Evolutionary conservation across 2,113 vertebrate genomes (phyloP).

Genomic region (Engystomops pustulosus): DNA sequence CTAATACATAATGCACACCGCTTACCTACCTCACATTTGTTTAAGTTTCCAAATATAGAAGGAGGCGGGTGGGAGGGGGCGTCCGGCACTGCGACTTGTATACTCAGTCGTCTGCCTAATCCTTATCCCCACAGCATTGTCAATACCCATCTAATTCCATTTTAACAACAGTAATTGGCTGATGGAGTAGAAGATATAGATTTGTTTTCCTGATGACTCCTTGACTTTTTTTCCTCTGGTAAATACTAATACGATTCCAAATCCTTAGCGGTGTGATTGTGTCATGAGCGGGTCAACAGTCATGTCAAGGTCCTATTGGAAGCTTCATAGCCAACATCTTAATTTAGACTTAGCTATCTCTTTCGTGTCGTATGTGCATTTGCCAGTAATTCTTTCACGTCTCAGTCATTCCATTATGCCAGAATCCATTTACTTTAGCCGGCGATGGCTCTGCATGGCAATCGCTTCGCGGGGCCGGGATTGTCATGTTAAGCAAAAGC

Average conservation of each 20-base stretch:
- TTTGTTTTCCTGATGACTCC: slow-evolving; percentile 99
- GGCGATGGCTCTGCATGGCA: slow-evolving; percentile 76
- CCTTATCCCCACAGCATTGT: slow-evolving; percentile 91
- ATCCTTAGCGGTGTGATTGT: slow-evolving; percentile 93
- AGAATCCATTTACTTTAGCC: slow-evolving; percentile 77
- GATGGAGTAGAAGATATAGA: slow-evolving; percentile 99
- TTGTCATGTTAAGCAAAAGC: not conserved
- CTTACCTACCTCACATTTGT: slow-evolving; percentile 55
- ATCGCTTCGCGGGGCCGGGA: slow-evolving; percentile 68
- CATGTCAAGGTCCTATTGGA: slow-evolving; percentile 99
- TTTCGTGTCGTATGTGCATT: slow-evolving; percentile 78
- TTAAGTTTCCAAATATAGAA: slow-evolving; percentile 61
- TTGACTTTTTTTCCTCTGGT: slow-evolving; percentile 95
- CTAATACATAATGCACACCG: slow-evolving; percentile 54
- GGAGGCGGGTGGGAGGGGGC: not conserved
- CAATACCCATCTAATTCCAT: slow-evolving; percentile 99
- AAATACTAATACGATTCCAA: slow-evolving; percentile 99
- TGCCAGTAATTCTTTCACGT: slow-evolving; percentile 80
- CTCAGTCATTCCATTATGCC: slow-evolving; percentile 78
- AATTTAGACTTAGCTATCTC: slow-evolving; percentile 93
- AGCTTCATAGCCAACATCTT: slow-evolving; percentile 98
- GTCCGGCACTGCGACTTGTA: slow-evolving; percentile 65
- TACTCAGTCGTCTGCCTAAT: slow-evolving; percentile 85
- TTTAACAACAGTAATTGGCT: slow-evolving; percentile 99
- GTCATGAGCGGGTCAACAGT: slow-evolving; percentile 98